These are phyloP conservation scores for Spea multiplicata DNA, from an alignment of 2,113 vertebrate species.

Conservation along the genomic window DNA sequence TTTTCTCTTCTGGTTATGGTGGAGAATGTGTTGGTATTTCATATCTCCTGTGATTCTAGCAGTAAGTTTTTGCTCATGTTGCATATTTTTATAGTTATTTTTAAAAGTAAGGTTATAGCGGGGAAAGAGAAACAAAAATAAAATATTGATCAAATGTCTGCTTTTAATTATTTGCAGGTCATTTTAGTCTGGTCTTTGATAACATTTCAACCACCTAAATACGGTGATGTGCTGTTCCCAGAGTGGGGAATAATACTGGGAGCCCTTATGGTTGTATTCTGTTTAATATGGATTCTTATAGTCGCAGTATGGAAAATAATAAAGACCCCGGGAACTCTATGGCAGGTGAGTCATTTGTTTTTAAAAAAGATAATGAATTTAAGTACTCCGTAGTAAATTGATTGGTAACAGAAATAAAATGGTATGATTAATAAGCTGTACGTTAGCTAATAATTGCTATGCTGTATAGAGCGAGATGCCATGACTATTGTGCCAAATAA, in stretches of 20 bases:
- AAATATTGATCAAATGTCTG: not conserved
- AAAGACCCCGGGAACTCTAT: conserved; percentile 69
- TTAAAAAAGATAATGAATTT: not conserved
- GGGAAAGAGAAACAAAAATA: too few species aligned
- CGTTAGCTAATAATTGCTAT: too few species aligned
- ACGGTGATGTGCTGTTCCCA: conserved; percentile 72
- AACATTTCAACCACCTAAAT: conserved; percentile 67
- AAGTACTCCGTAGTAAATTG: too few species aligned
- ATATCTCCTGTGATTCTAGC: conserved; percentile 76
- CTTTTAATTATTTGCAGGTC: conserved; percentile 60
- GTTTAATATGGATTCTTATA: conserved; percentile 82
- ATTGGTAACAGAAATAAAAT: too few species aligned
- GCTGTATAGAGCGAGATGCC: too few species aligned
- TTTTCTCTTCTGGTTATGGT: conserved; percentile 88
- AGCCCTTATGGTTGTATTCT: conserved; percentile 82
- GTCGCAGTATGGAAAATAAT: conserved; percentile 69
- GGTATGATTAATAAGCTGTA: too few species aligned
- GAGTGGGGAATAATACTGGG: conserved; percentile 78
- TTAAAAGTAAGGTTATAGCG: too few species aligned
- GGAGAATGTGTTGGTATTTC: conserved; percentile 87
- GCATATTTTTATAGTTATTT: not conserved
- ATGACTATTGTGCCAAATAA: too few species aligned
- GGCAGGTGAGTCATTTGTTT: conserved; percentile 66
- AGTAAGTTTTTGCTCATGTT: conserved; percentile 63
- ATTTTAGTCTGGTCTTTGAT: conserved; percentile 84